Conservation (phyloP, 92 coral and sea anemone species). For the Bergia puertoricense region DNA sequence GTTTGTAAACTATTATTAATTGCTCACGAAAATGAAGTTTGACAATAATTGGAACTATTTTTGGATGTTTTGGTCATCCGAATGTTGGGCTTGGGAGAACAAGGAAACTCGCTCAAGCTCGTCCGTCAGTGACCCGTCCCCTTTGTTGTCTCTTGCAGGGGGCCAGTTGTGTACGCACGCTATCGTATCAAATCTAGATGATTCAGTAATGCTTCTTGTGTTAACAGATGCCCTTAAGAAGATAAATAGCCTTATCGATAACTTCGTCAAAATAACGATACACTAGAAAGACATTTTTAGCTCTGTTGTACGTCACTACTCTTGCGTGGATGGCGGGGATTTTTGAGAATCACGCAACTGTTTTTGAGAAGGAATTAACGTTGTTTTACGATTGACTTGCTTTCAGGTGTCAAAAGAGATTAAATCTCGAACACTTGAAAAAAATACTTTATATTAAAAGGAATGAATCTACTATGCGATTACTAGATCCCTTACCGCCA, state of each 20-base stretch:
- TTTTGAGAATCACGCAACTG: slow-evolving; percentile 47
- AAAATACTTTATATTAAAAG: slow-evolving; percentile 38
- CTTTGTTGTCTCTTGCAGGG: slow-evolving; percentile 43
- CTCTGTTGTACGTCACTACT: slow-evolving; percentile 38
- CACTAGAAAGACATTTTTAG: slow-evolving; percentile 2
- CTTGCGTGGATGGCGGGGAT: slow-evolving; percentile 29
- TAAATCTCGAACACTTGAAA: slow-evolving; percentile 36
- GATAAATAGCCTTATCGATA: slow-evolving; percentile 84
- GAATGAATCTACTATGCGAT: slow-evolving; percentile 15
- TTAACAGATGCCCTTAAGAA: slow-evolving; percentile 60
- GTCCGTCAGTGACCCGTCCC: slow-evolving; percentile 45
- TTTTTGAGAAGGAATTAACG: slow-evolving; percentile 22
- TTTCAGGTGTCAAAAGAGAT: slow-evolving; percentile 41
- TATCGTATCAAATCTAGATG: slow-evolving; percentile 65
- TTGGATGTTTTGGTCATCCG: slow-evolving; percentile 22
- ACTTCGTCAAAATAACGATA: slow-evolving; percentile 50
- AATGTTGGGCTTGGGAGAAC: slow-evolving; percentile 38
- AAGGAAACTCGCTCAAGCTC: slow-evolving; percentile 33
- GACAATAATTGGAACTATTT: slow-evolving; percentile 37
- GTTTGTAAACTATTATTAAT: slow-evolving; percentile 13
- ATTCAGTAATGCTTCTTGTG: slow-evolving; percentile 58
- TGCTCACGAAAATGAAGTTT: slow-evolving; percentile 31
- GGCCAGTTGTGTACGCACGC: slow-evolving; percentile 48
- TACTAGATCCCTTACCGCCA: slow-evolving; percentile 14
- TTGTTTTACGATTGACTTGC: slow-evolving; percentile 30